These are phyloP conservation scores for Spisula solida DNA, from an alignment of 2,888 invertebrate genomes.

Conservation along the genomic window DNA sequence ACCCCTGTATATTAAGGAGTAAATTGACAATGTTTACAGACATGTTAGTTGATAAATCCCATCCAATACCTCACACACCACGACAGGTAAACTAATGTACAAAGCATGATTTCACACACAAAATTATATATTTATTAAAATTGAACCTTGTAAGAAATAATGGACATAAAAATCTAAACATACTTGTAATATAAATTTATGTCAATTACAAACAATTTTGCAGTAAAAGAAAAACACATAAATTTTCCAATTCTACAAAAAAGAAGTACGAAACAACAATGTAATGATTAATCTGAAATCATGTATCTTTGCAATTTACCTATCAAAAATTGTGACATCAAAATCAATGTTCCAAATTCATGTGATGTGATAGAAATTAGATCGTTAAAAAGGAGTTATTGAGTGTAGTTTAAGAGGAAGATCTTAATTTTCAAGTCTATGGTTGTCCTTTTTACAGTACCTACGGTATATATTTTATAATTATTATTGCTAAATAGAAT, in stretches of 20 bases:
- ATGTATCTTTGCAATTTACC: not conserved
- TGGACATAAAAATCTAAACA: not conserved
- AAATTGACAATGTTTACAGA: not conserved
- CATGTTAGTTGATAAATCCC: not conserved
- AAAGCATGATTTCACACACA: not conserved
- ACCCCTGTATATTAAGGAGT: not conserved
- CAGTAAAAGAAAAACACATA: not conserved
- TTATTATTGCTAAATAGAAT: too few species aligned
- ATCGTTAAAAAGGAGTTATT: not conserved
- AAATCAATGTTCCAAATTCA: not conserved
- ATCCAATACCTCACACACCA: not conserved
- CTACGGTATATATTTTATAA: too few species aligned
- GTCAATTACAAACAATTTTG: not conserved
- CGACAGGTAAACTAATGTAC: not conserved
- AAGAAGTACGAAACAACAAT: not conserved
- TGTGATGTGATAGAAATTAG: not conserved
- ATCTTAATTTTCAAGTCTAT: too few species aligned
- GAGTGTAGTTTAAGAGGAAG: not conserved
- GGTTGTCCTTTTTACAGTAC: too few species aligned
- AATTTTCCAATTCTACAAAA: not conserved
- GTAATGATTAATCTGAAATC: not conserved
- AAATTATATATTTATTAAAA: not conserved
- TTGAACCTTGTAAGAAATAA: not conserved
- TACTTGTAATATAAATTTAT: not conserved
- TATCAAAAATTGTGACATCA: not conserved